Evolutionary conservation across 2,888 invertebrate species (phyloP).

Genomic region (Zele albiditarsus): DNA sequence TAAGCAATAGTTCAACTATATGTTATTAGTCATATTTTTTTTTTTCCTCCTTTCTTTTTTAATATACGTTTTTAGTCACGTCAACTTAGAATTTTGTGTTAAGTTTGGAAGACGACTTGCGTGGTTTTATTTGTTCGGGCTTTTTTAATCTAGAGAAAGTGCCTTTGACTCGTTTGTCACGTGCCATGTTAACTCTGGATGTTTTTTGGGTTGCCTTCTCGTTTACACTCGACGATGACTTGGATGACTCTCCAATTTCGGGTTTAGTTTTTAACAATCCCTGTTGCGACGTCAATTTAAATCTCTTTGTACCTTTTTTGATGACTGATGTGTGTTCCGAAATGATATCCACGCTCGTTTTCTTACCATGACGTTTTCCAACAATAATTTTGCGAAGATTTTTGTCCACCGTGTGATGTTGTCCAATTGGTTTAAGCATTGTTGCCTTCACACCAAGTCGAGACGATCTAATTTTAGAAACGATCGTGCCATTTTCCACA

Average conservation of each 20-base stretch:
- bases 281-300: constrained; percentile 59
- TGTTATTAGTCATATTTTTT: background rate
- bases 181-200: constrained; percentile 47
- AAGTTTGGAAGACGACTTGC: constrained; percentile 26
- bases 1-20: background rate
- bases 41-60: background rate
- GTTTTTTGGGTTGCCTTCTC: constrained; percentile 56
- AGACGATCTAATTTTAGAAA: constrained; percentile 50
- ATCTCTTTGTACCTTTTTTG: constrained; percentile 63
- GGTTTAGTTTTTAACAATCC: constrained; percentile 54
- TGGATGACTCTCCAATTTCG: constrained; percentile 60
- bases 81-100: constrained; percentile 21
- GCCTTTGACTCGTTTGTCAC: constrained; percentile 7
- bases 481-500: constrained; percentile 49
- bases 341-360: constrained; percentile 28
- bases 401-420: constrained; percentile 26
- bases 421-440: constrained; percentile 42
- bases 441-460: constrained; percentile 44
- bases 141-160: constrained; percentile 20
- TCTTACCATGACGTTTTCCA: constrained; percentile 6
- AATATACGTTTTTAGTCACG: background rate
- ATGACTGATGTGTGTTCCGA: constrained; percentile 58
- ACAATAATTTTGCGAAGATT: constrained; percentile 12
- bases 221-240: constrained; percentile 30
- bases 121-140: constrained; percentile 18